Evolutionary conservation across 2,113 vertebrate species (phyloP), one percentile per base, ranked within the genome.

Genomic region (Heptranchias perlo): DNA sequence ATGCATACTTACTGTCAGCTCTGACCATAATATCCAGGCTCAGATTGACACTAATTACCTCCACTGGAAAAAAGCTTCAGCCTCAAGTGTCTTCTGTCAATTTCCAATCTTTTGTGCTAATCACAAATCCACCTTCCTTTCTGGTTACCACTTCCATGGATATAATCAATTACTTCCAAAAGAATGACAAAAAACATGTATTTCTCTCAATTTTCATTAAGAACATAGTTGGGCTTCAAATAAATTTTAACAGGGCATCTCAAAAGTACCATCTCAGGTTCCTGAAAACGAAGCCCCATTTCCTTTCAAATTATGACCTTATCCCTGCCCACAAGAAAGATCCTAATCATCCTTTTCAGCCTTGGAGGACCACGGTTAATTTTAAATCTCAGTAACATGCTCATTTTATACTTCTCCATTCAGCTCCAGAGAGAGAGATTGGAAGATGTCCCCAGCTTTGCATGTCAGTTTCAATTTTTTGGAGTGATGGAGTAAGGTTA

Each of bases 41-140:
- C 52, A 93, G 89, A 93, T 64, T 93, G 89, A 62, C 89, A 44
- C 21, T 93, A 93, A 93, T 93, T 93, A 44, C 21, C 89, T 93
- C 5, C 89, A 93, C 1, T n/a, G 58, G 58, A 93, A 93, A 93
- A 23, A 39, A 64, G 35, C 8, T 58, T 61, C 21, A 62, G 89
- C 89, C 58, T 93, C 16, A 93, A 92, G 35, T 93, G 58, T 10
- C 35, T 93, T 93, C 16, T 62, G 35, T 93, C 54, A 62, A 64
- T 93, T 18, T 93, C n/a, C 58, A 62, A 93, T 39, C 6, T 39
- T 61, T 92, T 61, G 78, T 93, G 58, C 58, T 39, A 64, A 62
- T 92, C 52, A 92, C 64, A 62, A 62, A 93, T 93, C 89, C 89
- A 39, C 14, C 28, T 61, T 58, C 52, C 87, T 91, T 61, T 58